These are phyloP conservation scores for Teleogryllus oceanicus DNA, from an alignment of 2,888 invertebrate species.

Conservation along the genomic window DNA sequence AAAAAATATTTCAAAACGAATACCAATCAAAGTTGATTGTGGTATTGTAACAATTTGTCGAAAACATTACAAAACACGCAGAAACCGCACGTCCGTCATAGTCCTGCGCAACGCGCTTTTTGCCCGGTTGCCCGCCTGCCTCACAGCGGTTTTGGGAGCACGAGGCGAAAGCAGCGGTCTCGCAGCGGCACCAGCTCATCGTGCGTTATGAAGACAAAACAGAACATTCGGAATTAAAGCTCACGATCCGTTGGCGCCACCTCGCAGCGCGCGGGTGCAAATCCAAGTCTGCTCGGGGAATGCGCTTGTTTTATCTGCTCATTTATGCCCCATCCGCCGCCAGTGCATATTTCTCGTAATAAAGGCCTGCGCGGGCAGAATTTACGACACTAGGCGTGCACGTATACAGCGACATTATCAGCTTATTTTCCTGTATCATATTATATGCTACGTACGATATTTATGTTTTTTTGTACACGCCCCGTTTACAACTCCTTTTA, in stretches of 20 bases:
- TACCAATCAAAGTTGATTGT: no score
- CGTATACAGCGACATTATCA: slow-evolving; percentile 18
- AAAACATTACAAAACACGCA: no score
- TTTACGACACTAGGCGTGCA: not conserved
- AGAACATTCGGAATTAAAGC: not conserved
- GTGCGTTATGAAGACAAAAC: slow-evolving; percentile 3
- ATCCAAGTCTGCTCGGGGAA: not conserved
- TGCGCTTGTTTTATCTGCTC: slow-evolving; percentile 18
- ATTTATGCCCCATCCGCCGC: not conserved
- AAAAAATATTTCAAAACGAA: no score
- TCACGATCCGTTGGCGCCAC: not conserved
- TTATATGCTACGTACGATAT: slow-evolving; percentile 18
- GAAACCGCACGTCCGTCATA: no score
- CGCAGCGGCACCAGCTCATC: no score
- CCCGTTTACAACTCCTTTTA: slow-evolving; percentile 8
- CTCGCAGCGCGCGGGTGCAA: not conserved
- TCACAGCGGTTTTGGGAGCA: no score
- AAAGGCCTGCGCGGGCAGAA: not conserved
- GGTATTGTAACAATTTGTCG: no score
- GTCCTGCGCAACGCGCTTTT: no score
- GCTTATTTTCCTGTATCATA: slow-evolving; percentile 18
- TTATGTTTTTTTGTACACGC: slow-evolving; percentile 7
- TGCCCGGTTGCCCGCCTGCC: no score
- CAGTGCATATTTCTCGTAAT: slow-evolving; percentile 18
- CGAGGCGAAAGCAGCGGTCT: no score